These are phyloP conservation scores for Meles meles DNA, from an alignment of 2,113 vertebrate genomes.

Conservation along the genomic window DNA sequence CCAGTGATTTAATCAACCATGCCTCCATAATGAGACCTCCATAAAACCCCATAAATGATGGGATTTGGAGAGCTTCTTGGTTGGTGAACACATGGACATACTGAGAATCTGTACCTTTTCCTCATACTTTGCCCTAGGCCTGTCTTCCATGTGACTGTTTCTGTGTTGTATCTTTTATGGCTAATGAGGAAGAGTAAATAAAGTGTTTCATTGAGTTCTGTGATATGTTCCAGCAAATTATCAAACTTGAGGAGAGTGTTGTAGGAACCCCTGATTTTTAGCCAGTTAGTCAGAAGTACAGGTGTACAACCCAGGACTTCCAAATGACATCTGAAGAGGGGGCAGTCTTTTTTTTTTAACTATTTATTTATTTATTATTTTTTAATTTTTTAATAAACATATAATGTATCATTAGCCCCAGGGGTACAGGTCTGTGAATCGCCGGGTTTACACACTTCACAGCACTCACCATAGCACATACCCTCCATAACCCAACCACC, in stretches of 20 bases:
- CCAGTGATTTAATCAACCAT: background rate
- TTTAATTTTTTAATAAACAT: too few relatives aligned
- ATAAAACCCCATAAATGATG: background rate
- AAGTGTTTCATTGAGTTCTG: background rate
- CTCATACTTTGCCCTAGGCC: background rate
- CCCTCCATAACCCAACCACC: too few relatives aligned
- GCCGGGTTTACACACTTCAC: too few relatives aligned
- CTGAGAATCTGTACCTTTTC: background rate
- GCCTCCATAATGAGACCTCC: background rate
- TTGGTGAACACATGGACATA: background rate
- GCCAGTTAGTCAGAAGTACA: background rate
- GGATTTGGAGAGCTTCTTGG: background rate
- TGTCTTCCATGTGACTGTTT: background rate
- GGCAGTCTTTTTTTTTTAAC: background rate
- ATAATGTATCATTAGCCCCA: too few relatives aligned
- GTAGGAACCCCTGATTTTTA: background rate
- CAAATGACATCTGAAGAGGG: background rate
- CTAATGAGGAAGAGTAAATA: background rate
- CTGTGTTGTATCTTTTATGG: background rate
- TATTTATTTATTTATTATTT: too few relatives aligned
- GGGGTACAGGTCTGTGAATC: too few relatives aligned
- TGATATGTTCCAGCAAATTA: background rate
- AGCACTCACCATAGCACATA: too few relatives aligned
- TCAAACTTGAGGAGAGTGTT: background rate
- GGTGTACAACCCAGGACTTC: background rate